Evolutionary conservation across 2,113 vertebrate species (phyloP).

Genomic region (Progne subis): DNA sequence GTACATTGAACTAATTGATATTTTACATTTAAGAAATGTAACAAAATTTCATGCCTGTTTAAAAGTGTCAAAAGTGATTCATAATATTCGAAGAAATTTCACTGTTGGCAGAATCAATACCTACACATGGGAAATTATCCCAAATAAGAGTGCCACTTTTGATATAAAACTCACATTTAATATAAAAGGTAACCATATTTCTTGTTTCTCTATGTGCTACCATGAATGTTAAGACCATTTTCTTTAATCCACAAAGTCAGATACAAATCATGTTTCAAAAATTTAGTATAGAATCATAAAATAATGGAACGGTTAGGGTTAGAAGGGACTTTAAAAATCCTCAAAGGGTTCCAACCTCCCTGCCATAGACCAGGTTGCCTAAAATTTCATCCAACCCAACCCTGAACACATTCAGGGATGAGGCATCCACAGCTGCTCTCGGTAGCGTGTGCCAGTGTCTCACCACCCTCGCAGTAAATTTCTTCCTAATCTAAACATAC

Average conservation of each 20-base stretch:
- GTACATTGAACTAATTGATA: slow-evolving; percentile 45
- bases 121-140: slow-evolving; percentile 27
- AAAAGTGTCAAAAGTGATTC: slow-evolving; percentile 48
- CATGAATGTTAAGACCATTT: background rate
- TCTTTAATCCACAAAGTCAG: background rate
- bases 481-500: background rate
- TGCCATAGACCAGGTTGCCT: background rate
- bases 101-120: slow-evolving; percentile 27
- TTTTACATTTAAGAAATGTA: slow-evolving; percentile 38
- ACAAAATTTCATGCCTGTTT: slow-evolving; percentile 1
- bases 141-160: background rate
- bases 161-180: background rate
- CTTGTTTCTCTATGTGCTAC: background rate
- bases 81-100: slow-evolving; percentile 14
- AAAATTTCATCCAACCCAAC: background rate
- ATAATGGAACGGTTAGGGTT: background rate
- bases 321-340: background rate
- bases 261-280: background rate
- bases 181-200: background rate
- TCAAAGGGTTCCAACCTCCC: background rate
- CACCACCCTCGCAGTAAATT: too few species aligned
- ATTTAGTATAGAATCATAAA: background rate
- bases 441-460: background rate
- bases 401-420: background rate
- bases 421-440: background rate